These are phyloP conservation scores for Aptenodytes patagonicus DNA, from an alignment of 2,113 vertebrate genomes.

Conservation along the genomic window DNA sequence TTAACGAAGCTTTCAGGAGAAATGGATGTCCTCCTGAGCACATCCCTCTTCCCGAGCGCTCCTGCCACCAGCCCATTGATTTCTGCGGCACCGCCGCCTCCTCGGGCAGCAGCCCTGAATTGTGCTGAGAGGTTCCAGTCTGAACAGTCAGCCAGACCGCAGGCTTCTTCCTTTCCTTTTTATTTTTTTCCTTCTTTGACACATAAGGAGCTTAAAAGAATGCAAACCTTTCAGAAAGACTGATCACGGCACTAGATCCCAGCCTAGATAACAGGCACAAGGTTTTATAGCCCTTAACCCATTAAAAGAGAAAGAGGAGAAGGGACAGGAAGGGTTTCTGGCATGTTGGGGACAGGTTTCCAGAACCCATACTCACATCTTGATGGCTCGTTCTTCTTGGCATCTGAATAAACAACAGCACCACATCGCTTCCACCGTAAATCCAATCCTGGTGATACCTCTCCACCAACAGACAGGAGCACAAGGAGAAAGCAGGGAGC, in stretches of 20 bases:
- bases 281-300: neutral
- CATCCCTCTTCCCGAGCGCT: rapidly evolving
- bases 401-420: neutral
- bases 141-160: rapidly evolving
- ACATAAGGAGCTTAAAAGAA: neutral
- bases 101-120: neutral
- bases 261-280: neutral
- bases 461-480: neutral
- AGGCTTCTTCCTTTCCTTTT: neutral
- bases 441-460: neutral
- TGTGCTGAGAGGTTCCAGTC: neutral
- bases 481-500: neutral
- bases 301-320: neutral
- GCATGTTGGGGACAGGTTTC: neutral
- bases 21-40: neutral
- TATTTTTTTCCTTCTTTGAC: neutral
- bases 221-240: neutral
- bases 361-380: neutral
- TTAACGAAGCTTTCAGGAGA: neutral
- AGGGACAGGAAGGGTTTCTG: neutral
- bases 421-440: rapidly evolving
- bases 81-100: rapidly evolving
- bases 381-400: neutral
- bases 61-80: neutral
- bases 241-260: neutral